These are phyloP conservation scores for Drosophila ogumai DNA, from an alignment of 1,140 invertebrate genomes.

Conservation along the genomic window DNA sequence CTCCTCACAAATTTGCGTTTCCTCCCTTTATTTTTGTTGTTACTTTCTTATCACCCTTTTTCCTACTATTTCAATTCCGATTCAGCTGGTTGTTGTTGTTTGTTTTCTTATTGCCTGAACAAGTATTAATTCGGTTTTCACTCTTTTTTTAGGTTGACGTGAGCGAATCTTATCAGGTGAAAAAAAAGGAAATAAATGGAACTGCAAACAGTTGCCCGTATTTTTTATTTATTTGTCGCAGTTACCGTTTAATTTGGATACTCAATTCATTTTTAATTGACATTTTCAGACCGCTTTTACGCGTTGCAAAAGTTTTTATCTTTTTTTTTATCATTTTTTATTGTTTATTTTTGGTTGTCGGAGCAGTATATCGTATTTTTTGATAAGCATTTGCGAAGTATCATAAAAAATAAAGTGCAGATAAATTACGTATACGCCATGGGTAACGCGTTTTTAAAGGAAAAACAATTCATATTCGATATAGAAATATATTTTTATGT, in stretches of 20 bases:
- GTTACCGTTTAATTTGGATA: constrained; percentile 26
- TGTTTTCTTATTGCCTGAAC: constrained; percentile 14
- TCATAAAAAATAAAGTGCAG: background rate
- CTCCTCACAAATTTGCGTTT: constrained; percentile 41
- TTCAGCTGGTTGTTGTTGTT: constrained; percentile 13
- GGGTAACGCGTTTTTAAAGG: background rate
- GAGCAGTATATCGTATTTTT: constrained; percentile 56
- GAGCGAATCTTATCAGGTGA: constrained; percentile 29
- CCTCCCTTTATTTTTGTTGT: constrained; percentile 5
- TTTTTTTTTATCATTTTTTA: constrained; percentile 1
- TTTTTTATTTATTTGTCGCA: constrained; percentile 13
- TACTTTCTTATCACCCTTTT: constrained; percentile 41
- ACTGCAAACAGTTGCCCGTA: constrained; percentile 7
- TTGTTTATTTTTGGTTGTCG: constrained; percentile 52
- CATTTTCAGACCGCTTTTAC: constrained; percentile 31
- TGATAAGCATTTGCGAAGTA: constrained; percentile 47
- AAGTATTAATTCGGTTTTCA: constrained; percentile 23
- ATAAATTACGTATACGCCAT: constrained; percentile 52
- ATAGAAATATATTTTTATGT: background rate
- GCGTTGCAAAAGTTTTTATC: constrained; percentile 14
- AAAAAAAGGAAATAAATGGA: constrained; percentile 12
- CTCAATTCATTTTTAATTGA: constrained; percentile 63
- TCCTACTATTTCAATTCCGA: constrained; percentile 25
- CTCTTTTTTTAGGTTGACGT: constrained; percentile 18
- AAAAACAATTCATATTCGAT: background rate